These are phyloP conservation scores for Leptoteleia sp. DNA, from an alignment of 1,140 invertebrate species.

Conservation along the genomic window DNA sequence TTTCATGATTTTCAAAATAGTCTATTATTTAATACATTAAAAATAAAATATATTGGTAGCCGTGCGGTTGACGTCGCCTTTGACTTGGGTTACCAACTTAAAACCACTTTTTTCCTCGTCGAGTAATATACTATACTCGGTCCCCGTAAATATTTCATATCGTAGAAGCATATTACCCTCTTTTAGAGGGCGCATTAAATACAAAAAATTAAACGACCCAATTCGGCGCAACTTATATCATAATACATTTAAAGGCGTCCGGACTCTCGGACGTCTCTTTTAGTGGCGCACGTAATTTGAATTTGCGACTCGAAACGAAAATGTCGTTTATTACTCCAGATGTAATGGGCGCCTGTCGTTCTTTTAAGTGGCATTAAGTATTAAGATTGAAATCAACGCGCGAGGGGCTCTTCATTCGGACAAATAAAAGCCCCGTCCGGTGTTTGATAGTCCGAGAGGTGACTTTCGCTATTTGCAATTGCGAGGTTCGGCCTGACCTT, in stretches of 20 bases:
- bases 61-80: too few relatives aligned
- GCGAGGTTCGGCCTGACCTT: conserved; percentile 45
- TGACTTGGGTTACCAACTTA: too few relatives aligned
- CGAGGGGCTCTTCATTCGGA: conserved; percentile 40
- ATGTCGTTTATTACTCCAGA: conserved; percentile 44
- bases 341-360: conserved; percentile 56
- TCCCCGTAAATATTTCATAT: too few relatives aligned
- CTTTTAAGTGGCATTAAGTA: conserved; percentile 60
- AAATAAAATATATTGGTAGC: too few relatives aligned
- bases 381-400: conserved; percentile 64
- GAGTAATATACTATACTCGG: too few relatives aligned
- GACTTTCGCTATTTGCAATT: conserved; percentile 22
- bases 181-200: too few relatives aligned
- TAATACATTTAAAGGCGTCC: conserved; percentile 21
- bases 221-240: too few relatives aligned
- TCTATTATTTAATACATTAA: too few relatives aligned
- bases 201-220: too few relatives aligned
- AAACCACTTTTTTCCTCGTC: too few relatives aligned
- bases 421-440: conserved; percentile 50
- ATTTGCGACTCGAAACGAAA: conserved; percentile 42
- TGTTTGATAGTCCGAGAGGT: conserved; percentile 46
- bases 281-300: conserved; percentile 12
- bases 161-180: too few relatives aligned
- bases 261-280: conserved; percentile 28
- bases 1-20: too few relatives aligned